Percentiles rank a stretch among this genome's conserved stretches.
phyloP scores from a whole-genome alignment of 2,797 vertebrate species.

The Megaceryle alcyon region DNA sequence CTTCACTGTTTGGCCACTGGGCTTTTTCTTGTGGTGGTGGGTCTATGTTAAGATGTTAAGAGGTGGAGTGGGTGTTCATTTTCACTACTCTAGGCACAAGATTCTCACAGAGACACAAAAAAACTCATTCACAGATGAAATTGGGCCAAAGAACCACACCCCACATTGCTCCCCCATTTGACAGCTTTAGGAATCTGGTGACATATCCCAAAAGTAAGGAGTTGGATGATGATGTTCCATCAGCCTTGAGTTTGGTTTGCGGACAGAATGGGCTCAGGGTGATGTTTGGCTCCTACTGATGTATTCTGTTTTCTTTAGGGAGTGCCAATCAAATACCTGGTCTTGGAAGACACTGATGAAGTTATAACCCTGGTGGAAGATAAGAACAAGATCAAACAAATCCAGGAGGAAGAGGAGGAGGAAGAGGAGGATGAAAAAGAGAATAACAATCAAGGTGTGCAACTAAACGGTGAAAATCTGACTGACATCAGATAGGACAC shows the following conservation, averaged over 20 bases:
- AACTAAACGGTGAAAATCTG: not conserved
- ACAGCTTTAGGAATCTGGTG: not conserved
- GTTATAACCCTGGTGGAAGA: constrained; percentile 83
- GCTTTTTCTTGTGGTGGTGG: not conserved
- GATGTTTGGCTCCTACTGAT: not conserved
- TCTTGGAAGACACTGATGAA: constrained; percentile 82
- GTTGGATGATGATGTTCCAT: not conserved
- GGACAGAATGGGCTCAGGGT: not conserved
- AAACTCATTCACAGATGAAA: not conserved
- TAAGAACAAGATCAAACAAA: not conserved
- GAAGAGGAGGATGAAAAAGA: constrained; percentile 67
- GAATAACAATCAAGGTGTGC: constrained; percentile 68
- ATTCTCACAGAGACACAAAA: not conserved
- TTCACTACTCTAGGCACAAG: not conserved
- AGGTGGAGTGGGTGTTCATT: not conserved
- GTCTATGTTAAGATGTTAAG: not conserved
- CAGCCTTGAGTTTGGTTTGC: not conserved
- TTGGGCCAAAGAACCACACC: not conserved
- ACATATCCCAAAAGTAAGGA: not conserved
- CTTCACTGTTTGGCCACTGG: not conserved
- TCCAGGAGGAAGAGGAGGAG: constrained; percentile 31
- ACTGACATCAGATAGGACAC: not conserved
- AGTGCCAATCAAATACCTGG: constrained; percentile 83
- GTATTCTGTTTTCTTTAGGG: constrained; percentile 69
- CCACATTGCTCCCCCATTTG: not conserved